Conservation (phyloP, 2,888 invertebrate genomes). For the Leucania comma region DNA sequence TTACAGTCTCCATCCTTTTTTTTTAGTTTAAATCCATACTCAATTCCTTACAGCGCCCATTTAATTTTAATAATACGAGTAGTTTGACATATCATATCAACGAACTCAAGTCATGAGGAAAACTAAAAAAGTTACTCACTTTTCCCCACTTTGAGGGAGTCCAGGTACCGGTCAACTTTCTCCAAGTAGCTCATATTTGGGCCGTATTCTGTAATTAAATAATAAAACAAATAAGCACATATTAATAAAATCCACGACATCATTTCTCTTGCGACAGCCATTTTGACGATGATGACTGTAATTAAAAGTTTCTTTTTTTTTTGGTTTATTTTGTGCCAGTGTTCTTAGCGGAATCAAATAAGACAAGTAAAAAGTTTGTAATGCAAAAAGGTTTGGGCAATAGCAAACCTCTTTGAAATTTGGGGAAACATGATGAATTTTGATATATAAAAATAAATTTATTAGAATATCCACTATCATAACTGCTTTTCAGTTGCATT, state of each 20-base stretch:
- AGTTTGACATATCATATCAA: background rate
- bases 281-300: slow-evolving; percentile 25
- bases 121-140: slow-evolving; percentile 78
- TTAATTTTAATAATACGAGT: no score
- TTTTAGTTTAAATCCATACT: no score
- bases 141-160: slow-evolving; percentile 87
- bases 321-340: slow-evolving; percentile 48
- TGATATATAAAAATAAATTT: background rate
- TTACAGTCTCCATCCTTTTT: no score
- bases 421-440: background rate
- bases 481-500: no score
- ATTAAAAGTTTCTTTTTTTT: background rate
- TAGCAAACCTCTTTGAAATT: slow-evolving; percentile 3
- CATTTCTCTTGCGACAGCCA: slow-evolving; percentile 43
- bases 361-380: slow-evolving; percentile 15
- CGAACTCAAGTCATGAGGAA: background rate
- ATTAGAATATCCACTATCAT: no score
- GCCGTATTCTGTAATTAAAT: slow-evolving; percentile 68
- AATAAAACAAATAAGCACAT: slow-evolving; percentile 47
- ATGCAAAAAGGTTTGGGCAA: slow-evolving; percentile 5
- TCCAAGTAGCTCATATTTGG: slow-evolving; percentile 85
- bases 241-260: slow-evolving; percentile 39
- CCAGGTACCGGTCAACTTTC: slow-evolving; percentile 85
- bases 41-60: no score
- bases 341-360: background rate